Evolutionary conservation across 2,797 vertebrate genomes (phyloP).

Genomic region (Melanotaenia nigrans): DNA sequence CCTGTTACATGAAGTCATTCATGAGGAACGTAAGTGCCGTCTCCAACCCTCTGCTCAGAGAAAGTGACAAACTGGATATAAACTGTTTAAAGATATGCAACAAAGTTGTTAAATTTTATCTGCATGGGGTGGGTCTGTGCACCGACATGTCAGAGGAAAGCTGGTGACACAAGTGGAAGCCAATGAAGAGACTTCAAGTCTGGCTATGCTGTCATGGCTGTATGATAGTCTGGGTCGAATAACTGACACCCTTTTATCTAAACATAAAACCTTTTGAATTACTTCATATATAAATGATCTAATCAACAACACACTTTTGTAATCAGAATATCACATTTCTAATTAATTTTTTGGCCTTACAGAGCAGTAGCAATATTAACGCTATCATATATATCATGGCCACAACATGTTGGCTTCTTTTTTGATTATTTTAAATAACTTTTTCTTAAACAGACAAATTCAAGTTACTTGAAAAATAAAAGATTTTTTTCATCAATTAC

Average conservation of each 20-base stretch:
- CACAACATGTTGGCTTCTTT: too few relatives aligned
- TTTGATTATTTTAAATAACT: too few relatives aligned
- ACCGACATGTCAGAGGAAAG: constrained; percentile 16
- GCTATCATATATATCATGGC: too few relatives aligned
- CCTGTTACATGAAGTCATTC: constrained; percentile 73
- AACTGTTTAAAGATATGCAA: constrained; percentile 38
- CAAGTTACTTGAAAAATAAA: too few relatives aligned
- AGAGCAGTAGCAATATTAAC: too few relatives aligned
- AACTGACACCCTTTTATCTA: not conserved
- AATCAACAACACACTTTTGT: not conserved
- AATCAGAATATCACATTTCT: not conserved
- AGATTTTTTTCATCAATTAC: too few relatives aligned
- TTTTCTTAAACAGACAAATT: too few relatives aligned
- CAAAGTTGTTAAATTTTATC: constrained; percentile 52
- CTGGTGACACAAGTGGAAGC: constrained; percentile 39
- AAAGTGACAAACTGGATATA: constrained; percentile 41
- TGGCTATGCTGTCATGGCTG: constrained; percentile 34
- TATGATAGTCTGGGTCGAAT: constrained; percentile 16
- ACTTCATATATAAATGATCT: not conserved
- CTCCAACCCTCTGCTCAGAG: constrained; percentile 34
- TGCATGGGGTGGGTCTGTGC: constrained; percentile 21
- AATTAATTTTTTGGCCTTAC: too few relatives aligned
- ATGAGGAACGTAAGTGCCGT: constrained; percentile 53
- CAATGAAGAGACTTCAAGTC: constrained; percentile 40
- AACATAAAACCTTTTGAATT: not conserved